These are phyloP conservation scores for Pantelozetes paolii DNA, from an alignment of 2,888 invertebrate species.

Conservation along the genomic window DNA sequence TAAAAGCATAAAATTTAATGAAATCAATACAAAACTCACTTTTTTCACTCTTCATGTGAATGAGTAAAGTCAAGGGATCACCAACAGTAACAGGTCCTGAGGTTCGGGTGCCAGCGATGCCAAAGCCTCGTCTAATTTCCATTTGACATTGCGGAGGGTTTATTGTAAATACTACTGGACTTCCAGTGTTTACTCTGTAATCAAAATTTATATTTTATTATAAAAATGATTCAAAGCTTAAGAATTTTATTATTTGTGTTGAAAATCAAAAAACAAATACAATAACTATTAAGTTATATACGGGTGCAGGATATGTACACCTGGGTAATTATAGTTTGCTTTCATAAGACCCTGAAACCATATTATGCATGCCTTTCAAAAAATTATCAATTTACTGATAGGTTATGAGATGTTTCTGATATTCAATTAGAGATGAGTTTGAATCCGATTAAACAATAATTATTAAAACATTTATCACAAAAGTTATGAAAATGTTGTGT, in stretches of 20 bases:
- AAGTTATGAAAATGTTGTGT: too few species aligned
- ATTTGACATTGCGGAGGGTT: slow-evolving; percentile 92
- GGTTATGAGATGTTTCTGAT: too few species aligned
- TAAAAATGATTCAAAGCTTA: neutral
- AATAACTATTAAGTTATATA: too few species aligned
- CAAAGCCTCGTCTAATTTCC: slow-evolving; percentile 89
- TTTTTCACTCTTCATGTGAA: slow-evolving; percentile 91
- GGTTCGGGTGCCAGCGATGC: slow-evolving; percentile 71
- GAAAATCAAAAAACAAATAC: neutral
- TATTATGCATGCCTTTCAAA: too few species aligned
- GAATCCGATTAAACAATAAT: too few species aligned
- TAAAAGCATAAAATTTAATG: neutral
- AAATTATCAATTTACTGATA: too few species aligned
- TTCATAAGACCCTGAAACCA: too few species aligned
- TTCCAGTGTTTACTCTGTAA: slow-evolving; percentile 82
- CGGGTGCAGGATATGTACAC: too few species aligned
- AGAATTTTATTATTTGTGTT: neutral
- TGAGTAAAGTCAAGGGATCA: slow-evolving; percentile 82
- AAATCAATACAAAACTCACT: slow-evolving; percentile 57
- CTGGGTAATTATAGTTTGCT: too few species aligned
- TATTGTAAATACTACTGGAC: slow-evolving; percentile 85
- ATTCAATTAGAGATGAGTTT: too few species aligned
- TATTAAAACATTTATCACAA: too few species aligned
- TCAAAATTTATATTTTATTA: slow-evolving; percentile 39
- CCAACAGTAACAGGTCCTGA: slow-evolving; percentile 86